phyloP scores from a whole-genome alignment of 2,797 vertebrate species.

The Mus minutoides region DNA sequence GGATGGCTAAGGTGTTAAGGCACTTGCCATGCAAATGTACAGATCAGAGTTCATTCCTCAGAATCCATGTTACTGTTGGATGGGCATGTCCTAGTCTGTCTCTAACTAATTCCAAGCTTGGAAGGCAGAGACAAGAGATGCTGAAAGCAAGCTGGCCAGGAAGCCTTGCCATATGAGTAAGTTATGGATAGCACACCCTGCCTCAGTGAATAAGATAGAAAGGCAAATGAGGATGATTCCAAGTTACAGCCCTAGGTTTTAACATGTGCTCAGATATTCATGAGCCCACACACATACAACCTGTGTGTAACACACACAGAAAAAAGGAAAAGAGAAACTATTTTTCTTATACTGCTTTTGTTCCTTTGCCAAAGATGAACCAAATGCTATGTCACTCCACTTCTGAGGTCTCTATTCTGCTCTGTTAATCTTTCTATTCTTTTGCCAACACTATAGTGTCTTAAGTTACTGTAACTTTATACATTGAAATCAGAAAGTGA shows the following conservation, averaged over 20 bases:
- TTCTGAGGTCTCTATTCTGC: background rate
- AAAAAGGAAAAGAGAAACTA: background rate
- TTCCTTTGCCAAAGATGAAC: background rate
- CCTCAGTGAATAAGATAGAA: background rate
- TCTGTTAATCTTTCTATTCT: background rate
- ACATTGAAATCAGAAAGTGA: background rate
- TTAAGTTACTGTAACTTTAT: background rate
- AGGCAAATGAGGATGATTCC: background rate
- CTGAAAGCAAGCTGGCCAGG: background rate
- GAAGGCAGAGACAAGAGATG: background rate
- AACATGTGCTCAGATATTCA: background rate
- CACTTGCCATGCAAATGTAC: background rate
- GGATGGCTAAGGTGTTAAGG: background rate
- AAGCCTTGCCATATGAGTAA: background rate
- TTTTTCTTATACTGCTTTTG: background rate
- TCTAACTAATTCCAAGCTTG: background rate
- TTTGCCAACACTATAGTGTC: background rate
- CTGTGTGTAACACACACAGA: background rate
- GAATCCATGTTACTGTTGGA: background rate
- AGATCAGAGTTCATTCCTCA: background rate
- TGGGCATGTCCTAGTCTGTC: background rate
- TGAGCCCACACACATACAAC: background rate
- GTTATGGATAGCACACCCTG: background rate
- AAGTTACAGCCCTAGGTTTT: background rate
- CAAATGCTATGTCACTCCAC: background rate